Evolutionary conservation across 2,888 invertebrate genomes (phyloP).

Genomic region (Leucophora obtusa): DNA sequence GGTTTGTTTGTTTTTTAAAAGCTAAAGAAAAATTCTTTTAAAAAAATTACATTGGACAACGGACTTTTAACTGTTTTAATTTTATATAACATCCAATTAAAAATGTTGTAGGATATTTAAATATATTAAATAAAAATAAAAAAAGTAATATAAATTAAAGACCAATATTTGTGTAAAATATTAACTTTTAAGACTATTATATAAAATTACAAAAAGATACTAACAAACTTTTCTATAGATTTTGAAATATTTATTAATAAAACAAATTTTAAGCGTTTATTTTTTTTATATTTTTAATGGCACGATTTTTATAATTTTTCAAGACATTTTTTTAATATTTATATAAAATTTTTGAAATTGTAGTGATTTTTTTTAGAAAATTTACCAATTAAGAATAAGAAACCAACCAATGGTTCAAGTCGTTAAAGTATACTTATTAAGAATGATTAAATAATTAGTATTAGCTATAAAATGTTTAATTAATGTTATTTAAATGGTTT

Average conservation of each 20-base stretch:
- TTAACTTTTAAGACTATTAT: slow-evolving; percentile 39
- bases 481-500: slow-evolving; percentile 66
- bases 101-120: slow-evolving; percentile 30
- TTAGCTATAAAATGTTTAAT: slow-evolving; percentile 25
- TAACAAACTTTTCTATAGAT: slow-evolving; percentile 24
- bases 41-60: too few species aligned
- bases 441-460: slow-evolving; percentile 31
- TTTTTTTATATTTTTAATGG: slow-evolving; percentile 43
- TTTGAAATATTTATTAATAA: slow-evolving; percentile 4
- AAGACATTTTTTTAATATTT: slow-evolving; percentile 31
- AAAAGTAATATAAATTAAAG: slow-evolving; percentile 37
- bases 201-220: slow-evolving; percentile 16
- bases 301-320: slow-evolving; percentile 45
- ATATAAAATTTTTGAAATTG: slow-evolving; percentile 32
- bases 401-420: background rate
- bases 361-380: slow-evolving; percentile 17
- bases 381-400: slow-evolving; percentile 26
- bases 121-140: background rate
- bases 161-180: slow-evolving; percentile 57
- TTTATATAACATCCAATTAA: background rate
- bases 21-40: too few species aligned
- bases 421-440: slow-evolving; percentile 5
- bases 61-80: too few species aligned
- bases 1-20: too few species aligned
- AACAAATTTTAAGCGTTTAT: slow-evolving; percentile 13